Percentiles rank a stretch among this genome's conserved stretches.
These are phyloP conservation scores for Falco naumanni DNA, from an alignment of 2,797 vertebrate genomes.

Conservation along the genomic window DNA sequence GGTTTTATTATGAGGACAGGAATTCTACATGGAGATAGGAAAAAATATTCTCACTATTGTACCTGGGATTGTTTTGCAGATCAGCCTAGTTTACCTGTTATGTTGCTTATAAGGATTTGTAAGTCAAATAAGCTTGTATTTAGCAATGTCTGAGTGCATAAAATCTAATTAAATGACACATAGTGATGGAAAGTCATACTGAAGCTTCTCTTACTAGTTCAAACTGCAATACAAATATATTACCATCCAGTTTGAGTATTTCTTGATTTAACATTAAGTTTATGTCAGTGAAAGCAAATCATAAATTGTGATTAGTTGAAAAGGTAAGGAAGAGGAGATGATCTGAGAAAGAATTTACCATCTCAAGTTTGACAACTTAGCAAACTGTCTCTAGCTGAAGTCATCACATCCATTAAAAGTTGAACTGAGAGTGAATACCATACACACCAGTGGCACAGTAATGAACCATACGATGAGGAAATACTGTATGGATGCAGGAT, in stretches of 20 bases:
- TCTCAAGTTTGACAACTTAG: not conserved
- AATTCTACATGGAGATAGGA: not conserved
- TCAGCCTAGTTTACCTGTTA: not conserved
- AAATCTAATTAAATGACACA: not conserved
- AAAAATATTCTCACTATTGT: not conserved
- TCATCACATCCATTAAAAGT: not conserved
- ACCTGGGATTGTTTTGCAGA: not conserved
- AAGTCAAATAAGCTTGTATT: not conserved
- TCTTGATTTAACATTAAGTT: not conserved
- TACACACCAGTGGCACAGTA: not conserved
- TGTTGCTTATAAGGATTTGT: not conserved
- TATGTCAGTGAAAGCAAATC: not conserved
- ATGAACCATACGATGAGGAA: not conserved
- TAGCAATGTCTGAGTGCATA: not conserved
- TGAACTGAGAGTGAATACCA: not conserved
- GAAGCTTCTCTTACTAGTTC: not conserved
- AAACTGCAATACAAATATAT: not conserved
- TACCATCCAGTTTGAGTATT: not conserved
- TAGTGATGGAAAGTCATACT: not conserved
- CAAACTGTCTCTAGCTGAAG: not conserved
- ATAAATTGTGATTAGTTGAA: not conserved
- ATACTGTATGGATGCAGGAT: not conserved
- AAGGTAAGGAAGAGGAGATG: not conserved
- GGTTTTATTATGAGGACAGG: not conserved
- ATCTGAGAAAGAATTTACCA: not conserved